Percentiles rank a stretch among this genome's conserved stretches.
These are phyloP conservation scores for Schizotus pectinicornis DNA, from an alignment of 2,888 invertebrate genomes.

Conservation along the genomic window DNA sequence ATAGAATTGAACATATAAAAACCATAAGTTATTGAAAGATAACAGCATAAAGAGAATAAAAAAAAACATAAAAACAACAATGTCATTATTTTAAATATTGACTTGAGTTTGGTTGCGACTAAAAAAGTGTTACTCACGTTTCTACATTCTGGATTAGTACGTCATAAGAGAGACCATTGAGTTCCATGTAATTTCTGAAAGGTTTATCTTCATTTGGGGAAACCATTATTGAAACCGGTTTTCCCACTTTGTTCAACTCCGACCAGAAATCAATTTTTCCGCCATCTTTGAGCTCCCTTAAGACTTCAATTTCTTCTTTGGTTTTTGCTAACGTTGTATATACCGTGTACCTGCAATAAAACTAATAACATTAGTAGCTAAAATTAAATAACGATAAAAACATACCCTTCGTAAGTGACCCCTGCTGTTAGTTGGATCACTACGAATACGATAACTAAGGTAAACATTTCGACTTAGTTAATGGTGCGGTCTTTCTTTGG, in stretches of 20 bases:
- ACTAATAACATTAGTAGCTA: not conserved
- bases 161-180: constrained; percentile 53
- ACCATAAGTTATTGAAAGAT: no score
- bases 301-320: constrained; percentile 46
- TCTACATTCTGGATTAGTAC: constrained; percentile 60
- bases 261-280: constrained; percentile 51
- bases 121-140: constrained; percentile 40
- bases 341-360: constrained; percentile 53
- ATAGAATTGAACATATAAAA: no score
- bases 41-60: no score
- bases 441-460: no score
- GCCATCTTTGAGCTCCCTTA: constrained; percentile 42
- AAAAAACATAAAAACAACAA: no score
- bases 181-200: constrained; percentile 52
- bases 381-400: no score
- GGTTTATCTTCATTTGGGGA: constrained; percentile 51
- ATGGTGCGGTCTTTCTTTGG: no score
- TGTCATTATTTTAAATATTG: no score
- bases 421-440: no score
- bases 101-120: no score
- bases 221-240: constrained; percentile 59
- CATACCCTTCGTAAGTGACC: no score
- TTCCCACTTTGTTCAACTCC: constrained; percentile 51
- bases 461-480: no score
- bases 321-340: constrained; percentile 53